These are phyloP conservation scores for Hyppa rectilinea DNA, from an alignment of 2,888 invertebrate genomes.

Conservation along the genomic window DNA sequence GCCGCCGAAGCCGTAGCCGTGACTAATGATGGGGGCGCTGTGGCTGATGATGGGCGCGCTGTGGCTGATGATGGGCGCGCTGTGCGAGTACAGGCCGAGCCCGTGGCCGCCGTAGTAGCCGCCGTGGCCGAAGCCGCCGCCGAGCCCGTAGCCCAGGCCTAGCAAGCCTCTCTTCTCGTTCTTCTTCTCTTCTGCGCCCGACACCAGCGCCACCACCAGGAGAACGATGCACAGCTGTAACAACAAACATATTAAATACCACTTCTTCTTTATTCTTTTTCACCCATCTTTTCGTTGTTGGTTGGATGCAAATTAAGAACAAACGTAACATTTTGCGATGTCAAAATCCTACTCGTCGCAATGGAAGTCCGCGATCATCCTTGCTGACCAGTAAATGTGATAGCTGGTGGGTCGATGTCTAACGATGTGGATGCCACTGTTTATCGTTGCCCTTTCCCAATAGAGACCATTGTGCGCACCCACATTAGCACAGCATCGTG, in stretches of 20 bases:
- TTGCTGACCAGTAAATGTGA: too few species aligned
- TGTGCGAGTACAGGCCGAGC: slow-evolving; percentile 73
- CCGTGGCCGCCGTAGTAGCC: slow-evolving; percentile 76
- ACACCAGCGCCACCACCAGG: slow-evolving; percentile 77
- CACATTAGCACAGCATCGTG: slow-evolving; percentile 49
- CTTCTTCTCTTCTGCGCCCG: slow-evolving; percentile 78
- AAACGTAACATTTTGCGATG: too few species aligned
- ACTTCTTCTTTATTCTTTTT: too few species aligned
- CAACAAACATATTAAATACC: too few species aligned
- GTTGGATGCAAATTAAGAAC: too few species aligned
- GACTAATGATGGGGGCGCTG: slow-evolving; percentile 63
- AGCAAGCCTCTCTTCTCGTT: slow-evolving; percentile 74
- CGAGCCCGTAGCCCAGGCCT: slow-evolving; percentile 66
- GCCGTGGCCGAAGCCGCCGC: slow-evolving; percentile 64
- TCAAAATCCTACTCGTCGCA: too few species aligned
- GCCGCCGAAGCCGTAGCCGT: slow-evolving; percentile 55
- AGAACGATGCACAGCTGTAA: slow-evolving; percentile 81
- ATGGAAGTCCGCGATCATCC: too few species aligned
- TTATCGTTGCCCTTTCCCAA: slow-evolving; percentile 34
- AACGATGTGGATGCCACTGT: slow-evolving; percentile 4
- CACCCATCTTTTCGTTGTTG: too few species aligned
- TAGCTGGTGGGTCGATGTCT: background rate
- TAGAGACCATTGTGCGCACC: slow-evolving; percentile 24
- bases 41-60: slow-evolving; percentile 66
- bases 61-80: slow-evolving; percentile 66